A percentile compares a stretch with the other conserved stretches of the same genome.
Evolutionary conservation across 2,888 invertebrate species (phyloP).

Genomic region (Cephus nigrinus): DNA sequence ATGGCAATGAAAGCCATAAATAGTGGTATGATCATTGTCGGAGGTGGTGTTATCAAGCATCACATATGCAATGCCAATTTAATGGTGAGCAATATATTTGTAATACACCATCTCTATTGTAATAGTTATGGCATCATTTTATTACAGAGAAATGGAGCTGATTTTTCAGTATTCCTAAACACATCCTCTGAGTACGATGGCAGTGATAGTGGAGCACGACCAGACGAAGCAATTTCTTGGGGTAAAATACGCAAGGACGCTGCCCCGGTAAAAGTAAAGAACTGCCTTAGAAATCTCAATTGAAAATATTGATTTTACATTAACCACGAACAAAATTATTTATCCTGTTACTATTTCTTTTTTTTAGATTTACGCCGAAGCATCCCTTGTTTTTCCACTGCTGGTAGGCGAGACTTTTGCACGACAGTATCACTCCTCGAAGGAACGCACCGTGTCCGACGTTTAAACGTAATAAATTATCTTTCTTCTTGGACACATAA

Average conservation of each 20-base stretch:
- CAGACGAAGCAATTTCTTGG: conserved; percentile 99
- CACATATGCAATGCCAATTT: conserved; percentile 99
- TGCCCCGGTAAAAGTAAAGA: conserved; percentile 83
- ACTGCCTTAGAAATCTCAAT: neutral
- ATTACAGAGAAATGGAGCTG: conserved; percentile 90
- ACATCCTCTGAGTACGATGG: conserved; percentile 97
- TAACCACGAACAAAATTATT: no score
- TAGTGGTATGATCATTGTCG: conserved; percentile 96
- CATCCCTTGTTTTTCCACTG: conserved; percentile 92
- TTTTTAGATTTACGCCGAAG: conserved; percentile 86
- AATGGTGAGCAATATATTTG: conserved; percentile 74
- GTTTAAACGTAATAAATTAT: conserved; percentile 33
- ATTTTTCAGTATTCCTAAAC: conserved; percentile 94
- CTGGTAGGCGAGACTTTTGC: conserved; percentile 97
- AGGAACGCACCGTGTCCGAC: conserved; percentile 46
- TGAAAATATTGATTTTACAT: neutral
- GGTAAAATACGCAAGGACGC: conserved; percentile 94
- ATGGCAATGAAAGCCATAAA: conserved; percentile 93
- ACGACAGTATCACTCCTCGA: conserved; percentile 48
- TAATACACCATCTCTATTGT: conserved; percentile 9
- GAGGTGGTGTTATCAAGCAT: conserved; percentile 98
- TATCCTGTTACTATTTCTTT: conserved; percentile 24
- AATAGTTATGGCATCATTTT: conserved; percentile 19
- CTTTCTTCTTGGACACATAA: neutral
- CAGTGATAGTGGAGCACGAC: conserved; percentile 96